Conservation (phyloP, 2,797 vertebrate species). For the Selene dorsalis region DNA sequence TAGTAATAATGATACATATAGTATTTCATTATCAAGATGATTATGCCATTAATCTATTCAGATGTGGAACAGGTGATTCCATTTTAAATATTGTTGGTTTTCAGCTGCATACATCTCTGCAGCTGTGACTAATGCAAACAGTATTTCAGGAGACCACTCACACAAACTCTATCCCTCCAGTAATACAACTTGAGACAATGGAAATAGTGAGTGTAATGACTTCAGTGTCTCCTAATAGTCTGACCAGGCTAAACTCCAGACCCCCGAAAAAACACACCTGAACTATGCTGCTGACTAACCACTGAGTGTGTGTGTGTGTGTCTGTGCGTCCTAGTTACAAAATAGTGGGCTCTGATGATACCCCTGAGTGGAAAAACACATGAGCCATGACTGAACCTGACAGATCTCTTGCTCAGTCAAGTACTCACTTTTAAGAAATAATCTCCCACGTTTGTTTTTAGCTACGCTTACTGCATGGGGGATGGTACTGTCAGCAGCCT, state of each 20-base stretch:
- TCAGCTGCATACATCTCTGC: conserved; percentile 22
- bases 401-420: conserved; percentile 42
- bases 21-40: conserved; percentile 21
- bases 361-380: conserved; percentile 65
- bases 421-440: conserved; percentile 38
- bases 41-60: conserved; percentile 24
- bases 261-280: conserved; percentile 71
- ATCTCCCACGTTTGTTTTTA: conserved; percentile 18
- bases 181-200: conserved; percentile 68
- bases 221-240: conserved; percentile 69
- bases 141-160: conserved; percentile 36
- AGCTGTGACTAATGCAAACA: conserved; percentile 59
- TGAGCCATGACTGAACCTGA: conserved; percentile 51
- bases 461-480: background rate
- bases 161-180: conserved; percentile 39
- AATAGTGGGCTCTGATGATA: conserved; percentile 64
- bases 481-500: background rate
- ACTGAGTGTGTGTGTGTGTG: conserved; percentile 6
- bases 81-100: conserved; percentile 27
- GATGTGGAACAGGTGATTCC: conserved; percentile 50
- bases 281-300: conserved; percentile 70
- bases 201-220: conserved; percentile 71
- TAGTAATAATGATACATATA: background rate
- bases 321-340: conserved; percentile 50
- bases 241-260: conserved; percentile 65